phyloP scores from a whole-genome alignment of 2,797 vertebrate species.

The Acridotheres tristis region DNA sequence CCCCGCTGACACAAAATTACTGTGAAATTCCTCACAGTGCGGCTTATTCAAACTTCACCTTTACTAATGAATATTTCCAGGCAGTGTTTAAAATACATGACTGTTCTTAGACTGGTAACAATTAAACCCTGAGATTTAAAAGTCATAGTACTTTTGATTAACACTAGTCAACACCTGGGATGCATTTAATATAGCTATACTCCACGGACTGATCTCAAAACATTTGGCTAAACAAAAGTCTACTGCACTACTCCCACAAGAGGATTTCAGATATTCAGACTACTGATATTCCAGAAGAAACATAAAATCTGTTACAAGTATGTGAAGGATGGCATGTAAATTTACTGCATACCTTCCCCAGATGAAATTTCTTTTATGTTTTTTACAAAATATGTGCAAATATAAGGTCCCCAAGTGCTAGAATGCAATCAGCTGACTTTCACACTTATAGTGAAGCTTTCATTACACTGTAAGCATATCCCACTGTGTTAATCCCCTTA shows the following conservation, averaged over 20 bases:
- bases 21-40: background rate
- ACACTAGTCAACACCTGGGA: background rate
- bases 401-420: background rate
- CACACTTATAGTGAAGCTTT: constrained; percentile 40
- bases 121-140: background rate
- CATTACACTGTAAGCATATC: constrained; percentile 36
- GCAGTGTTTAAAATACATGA: background rate
- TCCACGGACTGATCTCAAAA: background rate
- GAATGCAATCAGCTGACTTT: constrained; percentile 32
- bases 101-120: background rate
- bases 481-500: constrained; percentile 48
- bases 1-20: background rate
- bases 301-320: background rate
- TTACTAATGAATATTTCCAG: background rate
- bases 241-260: background rate
- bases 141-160: background rate
- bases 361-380: background rate
- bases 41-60: background rate
- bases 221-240: background rate
- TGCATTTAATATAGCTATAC: background rate
- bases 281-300: background rate
- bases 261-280: background rate
- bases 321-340: background rate
- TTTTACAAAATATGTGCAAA: background rate
- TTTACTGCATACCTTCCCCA: background rate